These are phyloP conservation scores for Medauroidea extradentata DNA, from an alignment of 1,140 invertebrate species.

Conservation along the genomic window DNA sequence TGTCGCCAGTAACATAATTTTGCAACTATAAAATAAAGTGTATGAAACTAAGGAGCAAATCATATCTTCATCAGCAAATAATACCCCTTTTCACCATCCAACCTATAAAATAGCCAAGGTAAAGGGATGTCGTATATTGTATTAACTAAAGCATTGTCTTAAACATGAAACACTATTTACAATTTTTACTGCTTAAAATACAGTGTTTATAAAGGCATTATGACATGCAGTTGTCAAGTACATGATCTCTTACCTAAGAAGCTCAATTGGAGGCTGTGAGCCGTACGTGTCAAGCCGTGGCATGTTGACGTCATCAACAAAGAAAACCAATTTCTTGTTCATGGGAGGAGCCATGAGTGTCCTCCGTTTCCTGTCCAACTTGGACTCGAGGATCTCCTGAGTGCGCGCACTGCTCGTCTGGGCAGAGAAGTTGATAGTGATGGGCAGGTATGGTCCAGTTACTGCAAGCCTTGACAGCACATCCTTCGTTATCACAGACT, in stretches of 20 bases:
- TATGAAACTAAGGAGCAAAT: no score
- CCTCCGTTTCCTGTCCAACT: constrained; percentile 75
- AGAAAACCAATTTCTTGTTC: constrained; percentile 77
- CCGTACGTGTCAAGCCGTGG: constrained; percentile 79
- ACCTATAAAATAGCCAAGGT: no score
- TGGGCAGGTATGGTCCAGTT: constrained; percentile 59
- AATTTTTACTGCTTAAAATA: no score
- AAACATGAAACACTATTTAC: no score
- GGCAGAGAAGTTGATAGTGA: constrained; percentile 82
- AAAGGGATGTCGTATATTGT: no score
- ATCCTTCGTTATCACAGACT: constrained; percentile 75
- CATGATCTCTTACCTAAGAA: constrained; percentile 68
- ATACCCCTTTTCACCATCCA: no score
- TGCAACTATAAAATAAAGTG: no score
- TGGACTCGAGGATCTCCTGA: constrained; percentile 74
- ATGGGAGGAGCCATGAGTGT: constrained; percentile 77
- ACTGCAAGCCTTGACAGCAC: constrained; percentile 61
- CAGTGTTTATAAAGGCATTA: no score
- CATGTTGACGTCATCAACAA: constrained; percentile 94
- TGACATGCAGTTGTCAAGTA: no score
- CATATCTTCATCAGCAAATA: no score
- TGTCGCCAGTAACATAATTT: no score
- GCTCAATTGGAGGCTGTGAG: constrained; percentile 84
- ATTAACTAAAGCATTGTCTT: no score
- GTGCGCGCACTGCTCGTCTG: constrained; percentile 78